These are phyloP conservation scores for Menidia menidia DNA, from an alignment of 2,797 vertebrate genomes.

Conservation along the genomic window DNA sequence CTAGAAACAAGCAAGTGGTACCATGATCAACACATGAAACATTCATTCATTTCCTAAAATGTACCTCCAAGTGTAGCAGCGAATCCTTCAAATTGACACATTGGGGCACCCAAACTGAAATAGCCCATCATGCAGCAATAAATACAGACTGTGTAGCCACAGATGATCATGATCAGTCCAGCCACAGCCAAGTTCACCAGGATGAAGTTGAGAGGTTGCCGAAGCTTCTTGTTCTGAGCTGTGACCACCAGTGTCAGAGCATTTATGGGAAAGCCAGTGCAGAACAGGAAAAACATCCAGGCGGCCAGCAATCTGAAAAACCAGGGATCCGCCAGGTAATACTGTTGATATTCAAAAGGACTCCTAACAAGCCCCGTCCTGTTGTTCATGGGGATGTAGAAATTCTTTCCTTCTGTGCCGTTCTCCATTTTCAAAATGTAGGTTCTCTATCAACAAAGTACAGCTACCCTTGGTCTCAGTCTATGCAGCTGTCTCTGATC, in stretches of 20 bases:
- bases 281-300: slow-evolving; percentile 85
- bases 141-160: slow-evolving; percentile 85
- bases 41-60: background rate
- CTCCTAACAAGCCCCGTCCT: slow-evolving; percentile 84
- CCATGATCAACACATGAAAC: background rate
- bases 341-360: slow-evolving; percentile 84
- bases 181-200: slow-evolving; percentile 87
- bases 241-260: slow-evolving; percentile 81
- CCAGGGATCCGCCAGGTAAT: slow-evolving; percentile 83
- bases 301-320: slow-evolving; percentile 70
- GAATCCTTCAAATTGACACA: slow-evolving; percentile 55
- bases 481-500: slow-evolving; percentile 25
- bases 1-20: no score
- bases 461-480: slow-evolving; percentile 14
- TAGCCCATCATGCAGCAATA: slow-evolving; percentile 43
- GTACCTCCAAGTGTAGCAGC: slow-evolving; percentile 51
- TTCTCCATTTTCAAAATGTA: slow-evolving; percentile 64
- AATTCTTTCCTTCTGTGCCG: slow-evolving; percentile 86
- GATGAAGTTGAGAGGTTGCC: slow-evolving; percentile 87
- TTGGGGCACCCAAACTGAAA: slow-evolving; percentile 28
- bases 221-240: slow-evolving; percentile 87
- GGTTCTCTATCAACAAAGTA: slow-evolving; percentile 1
- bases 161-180: slow-evolving; percentile 81
- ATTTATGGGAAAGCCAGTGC: slow-evolving; percentile 85
- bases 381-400: slow-evolving; percentile 87